Evolutionary conservation across 2,888 invertebrate genomes (phyloP).

Genomic region (Sturmia bella): DNA sequence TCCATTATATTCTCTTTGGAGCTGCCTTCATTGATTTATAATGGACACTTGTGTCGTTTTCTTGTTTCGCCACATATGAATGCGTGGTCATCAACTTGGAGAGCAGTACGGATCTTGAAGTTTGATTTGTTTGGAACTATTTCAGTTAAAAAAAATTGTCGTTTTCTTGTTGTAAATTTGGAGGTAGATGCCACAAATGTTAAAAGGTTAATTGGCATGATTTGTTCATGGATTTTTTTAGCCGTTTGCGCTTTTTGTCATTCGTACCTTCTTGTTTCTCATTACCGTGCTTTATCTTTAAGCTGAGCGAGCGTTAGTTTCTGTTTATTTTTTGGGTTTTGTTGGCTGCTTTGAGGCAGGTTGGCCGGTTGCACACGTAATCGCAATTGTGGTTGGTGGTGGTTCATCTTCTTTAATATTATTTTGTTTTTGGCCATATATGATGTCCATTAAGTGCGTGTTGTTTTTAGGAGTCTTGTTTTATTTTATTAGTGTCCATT

Average conservation of each 20-base stretch:
- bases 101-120: constrained; percentile 15
- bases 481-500: not conserved
- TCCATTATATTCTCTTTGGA: constrained; percentile 44
- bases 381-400: constrained; percentile 24
- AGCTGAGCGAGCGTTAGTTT: constrained; percentile 41
- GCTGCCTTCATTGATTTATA: constrained; percentile 63
- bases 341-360: constrained; percentile 7
- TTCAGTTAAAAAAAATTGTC: constrained; percentile 62
- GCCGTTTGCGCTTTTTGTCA: constrained; percentile 37
- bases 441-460: constrained; percentile 67
- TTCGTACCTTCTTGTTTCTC: constrained; percentile 51
- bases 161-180: constrained; percentile 22
- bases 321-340: constrained; percentile 48
- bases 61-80: constrained; percentile 13
- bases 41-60: constrained; percentile 33
- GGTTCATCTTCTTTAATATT: constrained; percentile 55
- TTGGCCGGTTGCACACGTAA: constrained; percentile 24
- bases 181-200: constrained; percentile 62
- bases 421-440: constrained; percentile 62
- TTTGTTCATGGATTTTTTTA: constrained; percentile 66
- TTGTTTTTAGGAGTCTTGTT: constrained; percentile 59
- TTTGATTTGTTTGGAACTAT: constrained; percentile 45
- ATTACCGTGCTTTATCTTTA: not conserved
- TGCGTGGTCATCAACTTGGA: constrained; percentile 63
- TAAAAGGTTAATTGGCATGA: constrained; percentile 72